phyloP scores from a whole-genome alignment of 1,140 invertebrate species.

The Rhopalosiphum maidis region DNA sequence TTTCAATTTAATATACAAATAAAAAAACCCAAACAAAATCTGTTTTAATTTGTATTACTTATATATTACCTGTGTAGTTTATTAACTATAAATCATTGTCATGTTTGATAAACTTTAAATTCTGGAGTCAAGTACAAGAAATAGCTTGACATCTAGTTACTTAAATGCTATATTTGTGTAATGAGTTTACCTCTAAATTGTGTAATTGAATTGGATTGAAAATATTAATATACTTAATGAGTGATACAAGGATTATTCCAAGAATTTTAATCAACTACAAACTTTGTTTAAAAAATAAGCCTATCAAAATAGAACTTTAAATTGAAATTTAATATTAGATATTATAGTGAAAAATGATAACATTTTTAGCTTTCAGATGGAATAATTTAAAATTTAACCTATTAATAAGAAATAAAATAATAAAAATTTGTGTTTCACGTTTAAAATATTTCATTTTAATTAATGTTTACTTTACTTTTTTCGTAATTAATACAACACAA shows the following conservation, averaged over 20 bases:
- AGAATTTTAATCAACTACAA: neutral
- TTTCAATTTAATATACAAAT: conserved; percentile 18
- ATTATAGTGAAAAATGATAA: too few relatives aligned
- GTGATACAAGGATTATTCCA: neutral
- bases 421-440: too few relatives aligned
- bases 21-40: neutral
- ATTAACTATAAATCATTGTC: too few relatives aligned
- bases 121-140: neutral
- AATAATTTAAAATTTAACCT: too few relatives aligned
- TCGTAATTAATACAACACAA: too few relatives aligned
- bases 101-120: neutral
- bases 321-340: too few relatives aligned
- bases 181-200: neutral
- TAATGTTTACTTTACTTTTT: too few relatives aligned
- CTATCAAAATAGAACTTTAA: too few relatives aligned
- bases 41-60: neutral
- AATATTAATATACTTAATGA: neutral
- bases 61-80: neutral
- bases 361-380: too few relatives aligned
- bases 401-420: too few relatives aligned
- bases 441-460: too few relatives aligned
- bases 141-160: neutral
- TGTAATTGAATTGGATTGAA: neutral
- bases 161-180: neutral
- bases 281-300: too few relatives aligned